These are phyloP conservation scores for Drosophila acutilabella DNA, from an alignment of 2,888 invertebrate species.

Conservation along the genomic window DNA sequence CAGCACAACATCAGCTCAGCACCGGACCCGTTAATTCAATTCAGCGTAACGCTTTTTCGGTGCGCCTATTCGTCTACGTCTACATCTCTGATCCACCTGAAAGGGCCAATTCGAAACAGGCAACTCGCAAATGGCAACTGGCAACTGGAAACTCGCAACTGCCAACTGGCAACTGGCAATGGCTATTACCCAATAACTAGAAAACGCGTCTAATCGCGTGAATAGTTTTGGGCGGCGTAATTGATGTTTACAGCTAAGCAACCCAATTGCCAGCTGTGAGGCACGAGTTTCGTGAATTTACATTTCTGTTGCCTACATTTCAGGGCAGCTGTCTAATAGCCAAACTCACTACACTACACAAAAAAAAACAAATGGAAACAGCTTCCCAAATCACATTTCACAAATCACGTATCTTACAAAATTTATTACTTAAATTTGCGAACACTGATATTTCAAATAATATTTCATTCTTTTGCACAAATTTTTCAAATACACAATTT, in stretches of 20 bases:
- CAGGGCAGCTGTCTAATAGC: conserved; percentile 38
- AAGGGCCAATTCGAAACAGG: not conserved
- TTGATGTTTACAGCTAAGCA: conserved; percentile 76
- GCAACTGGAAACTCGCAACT: conserved; percentile 7
- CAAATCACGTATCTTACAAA: too few relatives aligned
- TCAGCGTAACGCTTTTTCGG: conserved; percentile 65
- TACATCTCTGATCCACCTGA: conserved; percentile 4
- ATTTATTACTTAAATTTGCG: too few relatives aligned
- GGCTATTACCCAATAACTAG: conserved; percentile 76
- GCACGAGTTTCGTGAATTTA: conserved; percentile 52
- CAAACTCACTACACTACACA: not conserved
- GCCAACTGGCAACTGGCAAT: conserved; percentile 34
- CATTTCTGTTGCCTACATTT: conserved; percentile 70
- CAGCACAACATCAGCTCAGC: conserved; percentile 52
- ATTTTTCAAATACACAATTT: too few relatives aligned
- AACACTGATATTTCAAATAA: too few relatives aligned
- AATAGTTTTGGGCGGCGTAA: conserved; percentile 77
- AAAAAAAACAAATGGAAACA: not conserved
- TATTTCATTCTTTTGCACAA: too few relatives aligned
- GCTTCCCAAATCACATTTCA: too few relatives aligned
- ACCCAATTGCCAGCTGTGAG: conserved; percentile 17
- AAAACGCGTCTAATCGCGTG: conserved; percentile 77
- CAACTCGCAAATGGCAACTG: conserved; percentile 5
- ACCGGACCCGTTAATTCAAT: conserved; percentile 75
- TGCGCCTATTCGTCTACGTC: conserved; percentile 31